Base-by-base conservation (phyloP, 2,113 vertebrate species). In the Ornithorhynchus anatinus region DNA sequence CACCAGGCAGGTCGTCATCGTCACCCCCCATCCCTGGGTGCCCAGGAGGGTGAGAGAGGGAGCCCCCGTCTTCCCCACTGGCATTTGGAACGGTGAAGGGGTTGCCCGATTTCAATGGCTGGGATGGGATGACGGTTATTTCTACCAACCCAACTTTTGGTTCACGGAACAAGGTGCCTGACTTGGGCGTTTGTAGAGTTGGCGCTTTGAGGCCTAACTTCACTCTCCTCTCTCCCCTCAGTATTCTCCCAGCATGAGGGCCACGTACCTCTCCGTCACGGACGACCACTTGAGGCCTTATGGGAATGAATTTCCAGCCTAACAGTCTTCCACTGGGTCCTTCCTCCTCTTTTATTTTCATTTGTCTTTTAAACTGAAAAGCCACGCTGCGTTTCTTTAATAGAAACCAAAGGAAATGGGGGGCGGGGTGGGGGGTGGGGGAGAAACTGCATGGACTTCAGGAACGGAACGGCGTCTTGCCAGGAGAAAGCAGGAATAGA, bases 241-340 rank as follows among this genome's bases (percentile, higher is more conserved):
- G 97, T 99, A 98, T 88, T 96, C 97, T 19, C 97, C 97, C 31
- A 99, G 94, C 87, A 98, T 99, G 97, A 92, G 97, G 75, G 95
- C 97, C 83, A 96, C 96, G 67, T 99, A 98, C 87, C 94, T 98
- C 80, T 94, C 96, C 1, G 96, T 98, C 93, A 95, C 93, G 0
- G 96, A 97, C 57, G 96, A 98, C 64, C 96, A 92, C 71, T 43
- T 89, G 45, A 85, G 95, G 89, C 95, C 89, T 73, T 95, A 93
- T 31, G 80, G 94, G 58, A 92, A 84, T 13, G 94, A 98, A 73
- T 92, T 94, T 90, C 95, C 94, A 19, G 95, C 94, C 47, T 98
- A 94, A 54, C 5, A 5, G 2, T 2, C 59, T 33, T 1, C 0
- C 11, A 0, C 44, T 27, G 39, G 23, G 17, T 6, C 29, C 57